A percentile compares a stretch with the other conserved stretches of the same genome.
Conservation (phyloP, 1,140 invertebrate species). For the Meloidogyne hapla region DNA sequence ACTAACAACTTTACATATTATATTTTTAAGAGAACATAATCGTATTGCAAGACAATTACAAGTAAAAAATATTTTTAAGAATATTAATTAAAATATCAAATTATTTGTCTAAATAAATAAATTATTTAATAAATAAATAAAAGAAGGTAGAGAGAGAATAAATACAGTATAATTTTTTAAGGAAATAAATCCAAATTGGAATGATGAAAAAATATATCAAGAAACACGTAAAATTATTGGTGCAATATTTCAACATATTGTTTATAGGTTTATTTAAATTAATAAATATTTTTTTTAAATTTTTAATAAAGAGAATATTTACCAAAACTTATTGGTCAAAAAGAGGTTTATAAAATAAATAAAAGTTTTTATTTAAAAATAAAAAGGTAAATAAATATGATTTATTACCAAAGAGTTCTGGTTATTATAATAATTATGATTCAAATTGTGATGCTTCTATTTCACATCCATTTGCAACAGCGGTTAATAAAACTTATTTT, state of each 20-base stretch:
- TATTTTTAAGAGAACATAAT: slow-evolving; percentile 80
- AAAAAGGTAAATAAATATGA: slow-evolving; percentile 24
- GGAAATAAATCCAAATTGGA: slow-evolving; percentile 66
- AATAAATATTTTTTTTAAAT: background rate
- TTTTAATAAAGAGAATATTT: slow-evolving; percentile 73
- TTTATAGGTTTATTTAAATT: slow-evolving; percentile 66
- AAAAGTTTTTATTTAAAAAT: background rate
- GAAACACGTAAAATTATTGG: slow-evolving; percentile 79
- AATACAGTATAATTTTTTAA: too few relatives aligned
- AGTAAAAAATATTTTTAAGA: slow-evolving; percentile 9
- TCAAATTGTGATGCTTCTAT: slow-evolving; percentile 61
- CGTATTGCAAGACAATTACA: slow-evolving; percentile 74
- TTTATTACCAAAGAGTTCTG: slow-evolving; percentile 17
- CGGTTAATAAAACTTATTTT: slow-evolving; percentile 60
- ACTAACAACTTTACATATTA: slow-evolving; percentile 66
- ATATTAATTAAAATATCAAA: background rate
- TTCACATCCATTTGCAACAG: slow-evolving; percentile 63
- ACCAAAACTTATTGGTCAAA: slow-evolving; percentile 78
- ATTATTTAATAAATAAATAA: background rate
- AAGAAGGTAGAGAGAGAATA: too few relatives aligned
- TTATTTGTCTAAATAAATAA: background rate
- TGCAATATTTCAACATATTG: slow-evolving; percentile 83
- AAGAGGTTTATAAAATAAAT: slow-evolving; percentile 69
- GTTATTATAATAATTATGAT: slow-evolving; percentile 54
- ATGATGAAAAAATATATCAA: slow-evolving; percentile 64